phyloP scores from a whole-genome alignment of 2,888 invertebrate genomes.

The Nephrotoma appendiculata region DNA sequence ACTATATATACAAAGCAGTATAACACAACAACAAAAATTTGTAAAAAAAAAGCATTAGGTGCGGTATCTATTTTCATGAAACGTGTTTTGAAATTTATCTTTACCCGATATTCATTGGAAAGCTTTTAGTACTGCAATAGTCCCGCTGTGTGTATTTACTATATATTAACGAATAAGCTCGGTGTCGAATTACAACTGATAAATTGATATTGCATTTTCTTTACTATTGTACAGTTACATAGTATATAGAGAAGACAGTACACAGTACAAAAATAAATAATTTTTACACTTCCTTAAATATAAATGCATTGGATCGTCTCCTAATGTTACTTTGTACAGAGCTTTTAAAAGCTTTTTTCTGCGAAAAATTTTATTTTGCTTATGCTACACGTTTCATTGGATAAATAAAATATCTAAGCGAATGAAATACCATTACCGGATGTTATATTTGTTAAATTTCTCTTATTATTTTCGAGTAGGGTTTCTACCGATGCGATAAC shows the following conservation, averaged over 20 bases:
- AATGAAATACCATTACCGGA: not conserved
- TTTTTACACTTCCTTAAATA: not conserved
- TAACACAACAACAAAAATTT: not conserved
- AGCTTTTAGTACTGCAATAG: not conserved
- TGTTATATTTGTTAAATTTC: not conserved
- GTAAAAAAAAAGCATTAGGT: not conserved
- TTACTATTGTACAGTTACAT: not conserved
- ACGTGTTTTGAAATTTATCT: not conserved
- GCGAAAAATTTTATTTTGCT: not conserved
- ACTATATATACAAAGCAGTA: not conserved
- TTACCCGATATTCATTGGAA: not conserved
- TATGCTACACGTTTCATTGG: not conserved
- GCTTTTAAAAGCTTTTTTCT: not conserved
- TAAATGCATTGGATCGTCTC: not conserved
- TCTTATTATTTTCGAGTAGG: not conserved
- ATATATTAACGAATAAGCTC: not conserved
- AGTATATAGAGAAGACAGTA: not conserved
- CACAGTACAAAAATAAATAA: not conserved
- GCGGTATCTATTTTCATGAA: not conserved
- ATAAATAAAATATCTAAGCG: not conserved
- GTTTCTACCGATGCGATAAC: not conserved
- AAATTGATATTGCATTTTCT: not conserved
- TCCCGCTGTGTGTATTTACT: not conserved
- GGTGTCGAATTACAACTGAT: not conserved
- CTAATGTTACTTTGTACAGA: not conserved